phyloP scores from a whole-genome alignment of 2,888 invertebrate species.

The Mantis religiosa region DNA sequence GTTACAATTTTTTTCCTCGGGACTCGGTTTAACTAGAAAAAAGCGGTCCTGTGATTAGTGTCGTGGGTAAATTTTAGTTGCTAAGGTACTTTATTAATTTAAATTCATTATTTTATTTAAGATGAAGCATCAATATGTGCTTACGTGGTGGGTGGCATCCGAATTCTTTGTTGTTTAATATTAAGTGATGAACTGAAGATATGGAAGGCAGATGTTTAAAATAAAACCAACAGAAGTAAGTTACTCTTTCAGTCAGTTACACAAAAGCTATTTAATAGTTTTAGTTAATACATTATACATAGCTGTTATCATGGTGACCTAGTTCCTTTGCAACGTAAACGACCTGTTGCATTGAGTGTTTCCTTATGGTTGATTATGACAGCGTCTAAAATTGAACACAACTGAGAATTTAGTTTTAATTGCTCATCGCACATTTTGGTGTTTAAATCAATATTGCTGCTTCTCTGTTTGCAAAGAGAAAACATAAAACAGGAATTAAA shows the following conservation, averaged over 20 bases:
- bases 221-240: background rate
- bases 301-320: background rate
- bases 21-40: background rate
- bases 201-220: background rate
- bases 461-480: too few species aligned
- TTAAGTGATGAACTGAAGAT: background rate
- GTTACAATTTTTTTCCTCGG: background rate
- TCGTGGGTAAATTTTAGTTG: background rate
- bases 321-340: background rate
- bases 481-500: too few species aligned
- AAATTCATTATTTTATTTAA: background rate
- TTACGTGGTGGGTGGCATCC: background rate
- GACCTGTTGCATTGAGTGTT: background rate
- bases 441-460: too few species aligned
- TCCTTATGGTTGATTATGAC: too few species aligned
- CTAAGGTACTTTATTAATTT: background rate
- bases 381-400: too few species aligned
- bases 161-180: background rate
- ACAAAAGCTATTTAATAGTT: background rate
- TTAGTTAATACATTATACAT: background rate
- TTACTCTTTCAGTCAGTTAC: background rate
- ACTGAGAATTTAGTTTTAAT: too few species aligned
- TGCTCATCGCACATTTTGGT: too few species aligned
- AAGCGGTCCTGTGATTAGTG: background rate
- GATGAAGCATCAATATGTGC: background rate